These are phyloP conservation scores for Mormyrops boulengeri DNA, from an alignment of 2,797 vertebrate species.

Conservation along the genomic window DNA sequence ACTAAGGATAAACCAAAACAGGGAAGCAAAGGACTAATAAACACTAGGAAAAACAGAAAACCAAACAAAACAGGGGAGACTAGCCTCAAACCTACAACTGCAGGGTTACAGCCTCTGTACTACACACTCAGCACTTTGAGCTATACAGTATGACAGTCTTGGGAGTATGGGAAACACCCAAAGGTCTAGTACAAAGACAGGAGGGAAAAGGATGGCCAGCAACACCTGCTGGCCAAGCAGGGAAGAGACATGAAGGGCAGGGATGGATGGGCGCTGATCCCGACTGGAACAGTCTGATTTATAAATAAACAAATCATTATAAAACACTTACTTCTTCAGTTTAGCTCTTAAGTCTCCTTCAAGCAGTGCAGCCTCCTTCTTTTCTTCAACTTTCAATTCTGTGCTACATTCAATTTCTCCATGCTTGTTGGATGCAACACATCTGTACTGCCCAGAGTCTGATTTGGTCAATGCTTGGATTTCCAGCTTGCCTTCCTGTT, in stretches of 20 bases:
- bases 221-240: background rate
- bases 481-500: conserved; percentile 83
- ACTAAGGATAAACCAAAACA: background rate
- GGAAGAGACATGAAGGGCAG: background rate
- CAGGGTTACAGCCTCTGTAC: background rate
- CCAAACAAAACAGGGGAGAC: background rate
- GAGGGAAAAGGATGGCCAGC: background rate
- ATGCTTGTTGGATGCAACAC: conserved; percentile 83
- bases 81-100: background rate
- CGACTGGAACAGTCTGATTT: background rate
- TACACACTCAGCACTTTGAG: background rate
- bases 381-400: conserved; percentile 82
- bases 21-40: background rate
- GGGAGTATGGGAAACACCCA: background rate
- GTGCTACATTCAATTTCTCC: conserved; percentile 87
- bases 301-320: background rate
- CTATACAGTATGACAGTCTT: background rate
- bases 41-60: background rate
- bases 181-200: background rate
- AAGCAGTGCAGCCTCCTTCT: conserved; percentile 59
- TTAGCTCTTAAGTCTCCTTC: conserved; percentile 87
- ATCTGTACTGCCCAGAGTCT: conserved; percentile 89
- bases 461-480: conserved; percentile 88
- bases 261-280: background rate
- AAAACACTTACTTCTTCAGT: conserved; percentile 82